phyloP scores from a whole-genome alignment of 2,797 vertebrate species.

The Pyrocephalus nanus region DNA sequence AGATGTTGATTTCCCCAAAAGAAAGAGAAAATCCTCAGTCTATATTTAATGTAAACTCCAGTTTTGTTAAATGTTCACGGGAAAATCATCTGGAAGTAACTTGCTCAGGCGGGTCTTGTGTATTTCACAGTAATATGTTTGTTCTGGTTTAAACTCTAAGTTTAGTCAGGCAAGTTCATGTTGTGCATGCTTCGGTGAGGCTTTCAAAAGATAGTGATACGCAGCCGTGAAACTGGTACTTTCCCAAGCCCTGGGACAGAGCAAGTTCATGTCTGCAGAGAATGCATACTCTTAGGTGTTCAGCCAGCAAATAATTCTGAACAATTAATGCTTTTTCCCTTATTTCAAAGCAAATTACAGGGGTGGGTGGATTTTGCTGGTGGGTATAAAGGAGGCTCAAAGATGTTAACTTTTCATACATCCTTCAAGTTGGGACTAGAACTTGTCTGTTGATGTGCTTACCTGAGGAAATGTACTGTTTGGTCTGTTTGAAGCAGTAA shows the following conservation, averaged over 20 bases:
- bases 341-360: conserved; percentile 40
- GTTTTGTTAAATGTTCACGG: background rate
- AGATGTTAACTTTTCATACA: background rate
- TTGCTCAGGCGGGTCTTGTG: background rate
- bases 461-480: background rate
- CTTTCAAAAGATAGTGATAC: background rate
- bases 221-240: background rate
- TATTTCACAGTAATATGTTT: background rate
- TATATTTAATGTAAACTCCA: conserved; percentile 38
- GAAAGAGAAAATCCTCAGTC: background rate
- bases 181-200: background rate
- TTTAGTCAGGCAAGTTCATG: background rate
- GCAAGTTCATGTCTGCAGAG: background rate
- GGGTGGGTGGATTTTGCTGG: conserved; percentile 31
- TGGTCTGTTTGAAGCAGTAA: background rate
- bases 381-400: background rate
- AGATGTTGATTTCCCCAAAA: conserved; percentile 25
- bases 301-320: background rate
- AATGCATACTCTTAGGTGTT: background rate
- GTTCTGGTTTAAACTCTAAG: background rate
- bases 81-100: background rate
- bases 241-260: background rate
- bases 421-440: conserved; percentile 26
- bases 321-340: background rate
- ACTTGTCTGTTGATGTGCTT: background rate